Base-by-base conservation (phyloP, 1,140 invertebrate species). In the Cotesia glomerata region DNA sequence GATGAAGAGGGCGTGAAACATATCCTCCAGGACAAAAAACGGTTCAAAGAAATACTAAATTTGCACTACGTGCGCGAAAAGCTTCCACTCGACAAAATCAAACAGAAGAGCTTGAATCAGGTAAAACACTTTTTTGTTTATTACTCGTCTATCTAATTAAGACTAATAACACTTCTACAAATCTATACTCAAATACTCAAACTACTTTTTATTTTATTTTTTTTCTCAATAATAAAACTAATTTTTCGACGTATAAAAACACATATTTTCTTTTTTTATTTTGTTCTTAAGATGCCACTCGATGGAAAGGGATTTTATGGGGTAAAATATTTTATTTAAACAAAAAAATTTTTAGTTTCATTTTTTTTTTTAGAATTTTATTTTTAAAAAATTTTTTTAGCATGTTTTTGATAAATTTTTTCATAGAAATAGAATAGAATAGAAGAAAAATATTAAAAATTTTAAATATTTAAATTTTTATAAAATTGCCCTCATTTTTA, bases 1-100 rank as follows among this genome's bases (percentile, higher is more conserved):
- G 84, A 88, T 9, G 89, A 91, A 70, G 87, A 90, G 4, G 90
- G 89, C 51, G 89, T 96, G 0, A 90, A 93, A 73, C 89, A 91
- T 75, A 88, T 95, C 74, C 86, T 94, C 49, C 90, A 90, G 56
- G 91, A 94, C 79, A 90, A 90, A 78, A 85, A 92, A 70, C 90
- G 89, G 71, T 88, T 95, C 74, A 88, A 86, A 62, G 92, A 95
- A 73, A 92, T 97, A 74, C 83, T 97, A 13, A 91, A 93, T 75
- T 89, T 97, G 75, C 95, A 97, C 84, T 91, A 95, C 59, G 91
- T 92, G 14, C 89, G 89, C 71, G 90, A 93, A 69, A 88, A 90
- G 73, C 86, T 97, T 45, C 92, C 93, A 3, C 85, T 94, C 52
- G 93, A 95, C 52, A 90, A 90, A 52, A 95, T 96, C 70, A 89